phyloP scores from a whole-genome alignment of 2,113 vertebrate genomes.

The Lagopus leucura region DNA sequence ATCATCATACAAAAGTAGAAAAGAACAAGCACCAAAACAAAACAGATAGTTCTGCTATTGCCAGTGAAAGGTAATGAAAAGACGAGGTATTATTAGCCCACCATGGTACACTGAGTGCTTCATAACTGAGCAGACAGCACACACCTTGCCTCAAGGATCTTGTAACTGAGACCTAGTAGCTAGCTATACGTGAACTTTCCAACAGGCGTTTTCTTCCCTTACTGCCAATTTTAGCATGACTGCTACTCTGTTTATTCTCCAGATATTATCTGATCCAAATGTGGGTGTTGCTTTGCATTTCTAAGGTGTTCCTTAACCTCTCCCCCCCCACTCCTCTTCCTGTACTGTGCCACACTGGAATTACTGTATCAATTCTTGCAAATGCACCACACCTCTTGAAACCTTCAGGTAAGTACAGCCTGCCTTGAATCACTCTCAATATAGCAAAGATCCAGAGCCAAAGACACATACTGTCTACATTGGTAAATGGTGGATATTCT shows the following conservation, averaged over 20 bases:
- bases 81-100: neutral
- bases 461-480: neutral
- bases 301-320: conserved; percentile 57
- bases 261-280: conserved; percentile 40
- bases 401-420: conserved; percentile 15
- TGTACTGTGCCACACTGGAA: conserved; percentile 59
- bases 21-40: rapidly evolving
- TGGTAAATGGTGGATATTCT: neutral
- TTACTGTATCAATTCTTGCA: conserved; percentile 36
- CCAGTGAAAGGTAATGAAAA: neutral
- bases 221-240: neutral
- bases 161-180: neutral
- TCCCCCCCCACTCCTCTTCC: conserved; percentile 61
- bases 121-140: neutral
- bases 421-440: neutral
- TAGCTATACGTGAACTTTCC: neutral
- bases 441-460: neutral
- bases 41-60: rapidly evolving
- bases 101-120: neutral
- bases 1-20: neutral
- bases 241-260: conserved; percentile 21
- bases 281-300: conserved; percentile 59
- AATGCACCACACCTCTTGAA: conserved; percentile 61
- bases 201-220: conserved; percentile 15
- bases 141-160: neutral